These are phyloP conservation scores for Sinosuthora webbiana DNA, from an alignment of 2,113 vertebrate genomes.

Conservation along the genomic window DNA sequence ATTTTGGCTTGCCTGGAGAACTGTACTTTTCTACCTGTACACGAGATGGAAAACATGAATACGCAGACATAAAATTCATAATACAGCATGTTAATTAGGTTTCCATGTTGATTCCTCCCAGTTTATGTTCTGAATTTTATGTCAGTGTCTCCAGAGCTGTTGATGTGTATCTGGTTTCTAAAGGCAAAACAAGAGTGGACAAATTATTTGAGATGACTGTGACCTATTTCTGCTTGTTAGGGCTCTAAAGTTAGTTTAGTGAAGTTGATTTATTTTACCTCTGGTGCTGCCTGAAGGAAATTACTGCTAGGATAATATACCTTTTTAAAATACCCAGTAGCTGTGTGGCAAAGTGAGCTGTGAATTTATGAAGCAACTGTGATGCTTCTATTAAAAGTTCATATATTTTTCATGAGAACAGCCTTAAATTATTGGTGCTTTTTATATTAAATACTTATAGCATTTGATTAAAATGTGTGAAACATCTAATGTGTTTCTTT, in stretches of 20 bases:
- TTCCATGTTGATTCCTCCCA: not conserved
- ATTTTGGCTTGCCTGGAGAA: not conserved
- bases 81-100: not conserved
- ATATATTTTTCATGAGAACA: not conserved
- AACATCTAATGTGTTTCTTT: not conserved
- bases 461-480: slow-evolving; percentile 11
- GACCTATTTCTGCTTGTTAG: not conserved
- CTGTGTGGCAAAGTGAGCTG: not conserved
- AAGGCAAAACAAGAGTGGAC: not conserved
- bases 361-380: not conserved
- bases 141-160: not conserved
- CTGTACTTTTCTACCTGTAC: not conserved
- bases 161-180: not conserved
- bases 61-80: not conserved
- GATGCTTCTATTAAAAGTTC: not conserved
- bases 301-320: not conserved
- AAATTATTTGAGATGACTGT: not conserved
- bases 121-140: not conserved
- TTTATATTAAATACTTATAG: not conserved
- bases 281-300: not conserved
- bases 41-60: not conserved
- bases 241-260: not conserved
- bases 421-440: not conserved
- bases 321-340: not conserved
- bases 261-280: not conserved